Conservation (phyloP, 2,113 vertebrate species). For the Struthio camelus region DNA sequence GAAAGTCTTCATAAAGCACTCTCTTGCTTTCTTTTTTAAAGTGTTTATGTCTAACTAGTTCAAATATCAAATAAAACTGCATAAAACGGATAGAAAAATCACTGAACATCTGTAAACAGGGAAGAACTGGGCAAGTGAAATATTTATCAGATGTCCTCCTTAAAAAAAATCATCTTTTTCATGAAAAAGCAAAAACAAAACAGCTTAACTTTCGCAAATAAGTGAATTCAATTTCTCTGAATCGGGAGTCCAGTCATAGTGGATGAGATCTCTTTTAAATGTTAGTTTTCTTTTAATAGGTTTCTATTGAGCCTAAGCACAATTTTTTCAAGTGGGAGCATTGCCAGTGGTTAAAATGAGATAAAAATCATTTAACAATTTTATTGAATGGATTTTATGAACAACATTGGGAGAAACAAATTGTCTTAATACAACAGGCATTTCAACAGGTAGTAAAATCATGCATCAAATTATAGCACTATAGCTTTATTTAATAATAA, state of each 20-base stretch:
- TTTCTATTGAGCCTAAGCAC: background rate
- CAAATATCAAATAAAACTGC: background rate
- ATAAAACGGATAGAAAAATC: background rate
- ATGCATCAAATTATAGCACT: background rate
- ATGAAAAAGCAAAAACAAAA: background rate
- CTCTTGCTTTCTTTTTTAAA: background rate
- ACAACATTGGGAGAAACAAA: background rate
- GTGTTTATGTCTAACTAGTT: background rate
- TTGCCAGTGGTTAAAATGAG: background rate
- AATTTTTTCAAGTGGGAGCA: conserved; percentile 22
- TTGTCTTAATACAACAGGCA: background rate
- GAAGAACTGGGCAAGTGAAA: conserved; percentile 10
- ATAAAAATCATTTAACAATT: background rate
- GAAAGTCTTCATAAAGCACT: background rate
- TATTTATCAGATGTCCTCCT: conserved; percentile 13
- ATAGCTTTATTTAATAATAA: background rate
- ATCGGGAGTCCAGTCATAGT: background rate
- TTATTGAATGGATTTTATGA: background rate
- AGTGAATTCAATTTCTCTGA: conserved; percentile 10
- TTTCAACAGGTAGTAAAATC: background rate
- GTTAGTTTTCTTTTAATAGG: conserved; percentile 23
- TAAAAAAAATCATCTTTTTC: background rate
- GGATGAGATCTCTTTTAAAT: background rate
- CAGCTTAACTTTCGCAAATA: background rate
- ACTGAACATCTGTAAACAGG: background rate